These are phyloP conservation scores for Siniperca knerii DNA, from an alignment of 2,113 vertebrate species.

Conservation along the genomic window DNA sequence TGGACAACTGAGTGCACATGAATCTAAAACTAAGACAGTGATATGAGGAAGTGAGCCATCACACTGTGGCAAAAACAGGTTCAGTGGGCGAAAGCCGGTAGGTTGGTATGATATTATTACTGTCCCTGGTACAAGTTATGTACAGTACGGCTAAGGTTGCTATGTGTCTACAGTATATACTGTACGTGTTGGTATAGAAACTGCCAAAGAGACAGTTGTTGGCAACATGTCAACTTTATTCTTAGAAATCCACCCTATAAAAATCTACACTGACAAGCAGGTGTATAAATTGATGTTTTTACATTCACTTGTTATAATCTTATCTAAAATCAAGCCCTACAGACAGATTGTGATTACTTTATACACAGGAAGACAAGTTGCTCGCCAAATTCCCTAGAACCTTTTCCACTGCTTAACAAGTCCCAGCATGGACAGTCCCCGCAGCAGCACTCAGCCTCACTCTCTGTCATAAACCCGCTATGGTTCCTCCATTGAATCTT, in stretches of 20 bases:
- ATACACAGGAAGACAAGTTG: conserved; percentile 21
- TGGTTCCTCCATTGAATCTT: neutral
- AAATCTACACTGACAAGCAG: conserved; percentile 20
- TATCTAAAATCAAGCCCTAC: conserved; percentile 38
- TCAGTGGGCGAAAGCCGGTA: neutral
- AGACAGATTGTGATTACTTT: conserved; percentile 40
- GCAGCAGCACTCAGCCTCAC: conserved; percentile 12
- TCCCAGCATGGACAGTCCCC: conserved; percentile 22
- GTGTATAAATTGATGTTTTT: conserved; percentile 31
- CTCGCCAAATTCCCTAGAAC: conserved; percentile 37
- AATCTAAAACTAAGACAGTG: conserved; percentile 22
- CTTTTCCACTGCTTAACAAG: conserved; percentile 40
- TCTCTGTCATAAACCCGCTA: neutral
- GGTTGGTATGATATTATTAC: neutral
- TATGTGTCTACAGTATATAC: neutral
- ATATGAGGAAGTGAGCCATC: conserved; percentile 30
- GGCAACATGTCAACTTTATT: neutral
- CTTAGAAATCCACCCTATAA: neutral
- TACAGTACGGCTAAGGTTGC: neutral
- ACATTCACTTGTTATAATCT: conserved; percentile 35
- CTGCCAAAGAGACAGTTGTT: neutral
- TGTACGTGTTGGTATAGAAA: neutral
- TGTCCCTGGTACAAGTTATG: neutral
- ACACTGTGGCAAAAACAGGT: conserved; percentile 12
- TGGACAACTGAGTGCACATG: conserved; percentile 61